Evolutionary conservation across 2,888 invertebrate genomes (phyloP).

Genomic region (Rotaria socialis): DNA sequence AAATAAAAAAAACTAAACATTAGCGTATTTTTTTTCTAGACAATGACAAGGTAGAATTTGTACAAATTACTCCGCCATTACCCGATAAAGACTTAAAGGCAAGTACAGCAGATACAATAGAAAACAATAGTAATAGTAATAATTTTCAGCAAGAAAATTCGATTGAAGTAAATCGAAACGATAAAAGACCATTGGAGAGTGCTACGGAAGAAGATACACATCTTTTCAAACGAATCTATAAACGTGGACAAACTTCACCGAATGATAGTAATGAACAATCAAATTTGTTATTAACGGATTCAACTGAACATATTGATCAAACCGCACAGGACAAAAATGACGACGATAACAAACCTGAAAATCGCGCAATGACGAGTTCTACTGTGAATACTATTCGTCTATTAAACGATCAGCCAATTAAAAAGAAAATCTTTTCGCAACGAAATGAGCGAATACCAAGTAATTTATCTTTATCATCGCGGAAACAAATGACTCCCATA

Average conservation of each 20-base stretch:
- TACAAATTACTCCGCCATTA: neutral
- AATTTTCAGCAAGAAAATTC: neutral
- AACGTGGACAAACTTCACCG: neutral
- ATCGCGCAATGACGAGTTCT: neutral
- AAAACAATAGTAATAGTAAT: neutral
- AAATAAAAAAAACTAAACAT: no score
- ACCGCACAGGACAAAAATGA: neutral
- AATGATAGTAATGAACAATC: neutral
- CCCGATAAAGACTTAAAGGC: neutral
- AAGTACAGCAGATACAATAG: neutral
- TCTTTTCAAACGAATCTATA: neutral
- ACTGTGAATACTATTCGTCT: neutral
- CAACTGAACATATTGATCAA: neutral
- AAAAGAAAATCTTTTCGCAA: neutral
- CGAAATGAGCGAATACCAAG: neutral
- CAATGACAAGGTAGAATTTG: neutral
- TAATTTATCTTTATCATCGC: neutral
- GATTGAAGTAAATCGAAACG: neutral
- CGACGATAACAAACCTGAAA: neutral
- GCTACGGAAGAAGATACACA: neutral
- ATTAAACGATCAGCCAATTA: neutral
- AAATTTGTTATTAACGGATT: neutral
- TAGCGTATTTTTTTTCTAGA: neutral
- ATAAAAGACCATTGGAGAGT: neutral
- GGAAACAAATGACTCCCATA: neutral